Evolutionary conservation across 2,888 invertebrate species (phyloP), one percentile per base, ranked within the genome.

Genomic region (Galeruca laticollis): DNA sequence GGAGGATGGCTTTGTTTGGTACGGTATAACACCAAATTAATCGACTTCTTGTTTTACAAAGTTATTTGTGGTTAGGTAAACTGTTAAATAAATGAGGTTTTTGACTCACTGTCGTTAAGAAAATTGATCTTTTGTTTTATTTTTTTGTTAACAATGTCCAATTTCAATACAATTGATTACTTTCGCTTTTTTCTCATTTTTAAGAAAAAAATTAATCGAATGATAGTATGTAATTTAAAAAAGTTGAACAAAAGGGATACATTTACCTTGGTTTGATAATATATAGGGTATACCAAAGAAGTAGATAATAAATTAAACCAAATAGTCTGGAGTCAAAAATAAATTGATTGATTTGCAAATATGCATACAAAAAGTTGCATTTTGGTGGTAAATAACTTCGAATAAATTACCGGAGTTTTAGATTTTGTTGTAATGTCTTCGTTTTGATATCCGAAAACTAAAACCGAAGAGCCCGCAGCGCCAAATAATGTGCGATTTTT

Each of bases 91-190:
- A 51, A 51, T 51, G 20, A 21, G 20, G 18, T 20, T 51, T 51
- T 51, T 49, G 15, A 49, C 11, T 51, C 49, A 51, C 10, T 15
- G 10, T 51, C 49, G 49, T 51, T 51, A 51, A 20, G 11, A 21
- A 51, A 20, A 51, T 51, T 51, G 20, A 51, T 51, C 49, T 51
- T 49, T 51, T 51, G 49, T 51, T 51, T 51, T 49, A 10, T 49
- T 40, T 40, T 37, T 40, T 5, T 40, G n/a, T 40, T 40, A 40
- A 0, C 40, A 40, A 26, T 26, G 26, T 26, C 26, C 26, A 26
- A 26, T 26, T 26, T 26, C 26, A 26, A 40, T 40, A 2, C 11
- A 40, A 40, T 40, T n/a, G 40, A 40, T 40, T n/a, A n/a, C n/a
- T 40, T n/a, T n/a, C 5, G 40, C n/a, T 13, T 40, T 40, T 40